Evolutionary conservation across 2,113 vertebrate genomes (phyloP), one percentile per base, ranked within the genome.

Genomic region (Mustela lutreola): DNA sequence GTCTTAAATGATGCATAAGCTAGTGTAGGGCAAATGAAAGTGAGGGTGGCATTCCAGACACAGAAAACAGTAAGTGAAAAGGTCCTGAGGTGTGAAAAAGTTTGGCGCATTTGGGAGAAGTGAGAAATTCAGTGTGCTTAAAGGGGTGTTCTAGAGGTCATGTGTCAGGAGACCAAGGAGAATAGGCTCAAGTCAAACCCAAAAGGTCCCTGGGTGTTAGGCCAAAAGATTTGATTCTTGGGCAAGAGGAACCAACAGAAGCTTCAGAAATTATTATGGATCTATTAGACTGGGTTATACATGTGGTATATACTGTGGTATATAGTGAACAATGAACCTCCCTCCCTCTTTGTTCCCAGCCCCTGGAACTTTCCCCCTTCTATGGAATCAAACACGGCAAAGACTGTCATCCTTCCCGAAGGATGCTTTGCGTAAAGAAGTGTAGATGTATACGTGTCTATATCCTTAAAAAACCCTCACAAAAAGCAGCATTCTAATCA

Each of bases 401-500:
- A 90, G 33, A 48, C 65, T 97, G 48, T 71, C 63, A 82, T 80
- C 42, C 76, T 83, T 80, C 11, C 48, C 33, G 94, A 79, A 45
- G 56, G 21, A 56, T n/a, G 28, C 48, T 83, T 50, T 42, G 39
- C 5, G 6, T 71, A 7, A 15, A 73, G 39, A 39, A 71, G 33
- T 0, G 2, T 83, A 78, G 92, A 93, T 73, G 39, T 81, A 0
- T 81, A 15, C 88, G 90, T 60, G 45, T 92, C 26, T 93, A 48
- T 87, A 92, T 73, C 31, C 87, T 94, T 84, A 50, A 89, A 88
- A 96, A 65, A 33, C 36, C 9, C 63, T 83, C 56, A 50, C 31
- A 16, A 94, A 97, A 50, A 82, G 92, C 79, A 83, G 42, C 95
- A 91, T 91, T 93, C 97, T 96, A 97, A 98, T 97, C 97, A 96